phyloP scores from a whole-genome alignment of 1,140 invertebrate genomes.

The Matsumurasca onukii region DNA sequence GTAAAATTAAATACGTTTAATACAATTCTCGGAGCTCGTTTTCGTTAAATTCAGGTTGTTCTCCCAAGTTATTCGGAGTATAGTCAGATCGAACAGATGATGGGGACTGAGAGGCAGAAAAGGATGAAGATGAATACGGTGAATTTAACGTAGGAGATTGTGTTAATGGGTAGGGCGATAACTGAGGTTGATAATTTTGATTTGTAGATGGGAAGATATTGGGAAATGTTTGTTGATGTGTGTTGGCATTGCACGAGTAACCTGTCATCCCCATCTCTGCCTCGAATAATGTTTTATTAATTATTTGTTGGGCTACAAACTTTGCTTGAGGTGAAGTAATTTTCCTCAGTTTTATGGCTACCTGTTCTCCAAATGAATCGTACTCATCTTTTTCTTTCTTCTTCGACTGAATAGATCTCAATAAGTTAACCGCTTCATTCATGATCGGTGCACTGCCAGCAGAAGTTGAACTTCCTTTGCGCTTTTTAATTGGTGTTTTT shows the following conservation, averaged over 20 bases:
- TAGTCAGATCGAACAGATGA: neutral
- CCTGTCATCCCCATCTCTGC: slow-evolving; percentile 4
- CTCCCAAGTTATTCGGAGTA: neutral
- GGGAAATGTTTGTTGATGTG: neutral
- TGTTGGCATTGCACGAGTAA: slow-evolving; percentile 9
- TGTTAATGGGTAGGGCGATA: slow-evolving; percentile 10
- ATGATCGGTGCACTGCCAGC: slow-evolving; percentile 20
- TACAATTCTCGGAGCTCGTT: slow-evolving; percentile 2
- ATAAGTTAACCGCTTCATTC: slow-evolving; percentile 22
- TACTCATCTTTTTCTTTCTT: slow-evolving; percentile 12
- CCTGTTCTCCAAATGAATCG: slow-evolving; percentile 16
- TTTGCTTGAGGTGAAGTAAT: slow-evolving; percentile 13
- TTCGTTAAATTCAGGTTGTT: slow-evolving; percentile 2
- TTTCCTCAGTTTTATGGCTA: slow-evolving; percentile 5
- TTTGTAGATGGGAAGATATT: neutral
- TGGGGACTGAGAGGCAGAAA: slow-evolving; percentile 11
- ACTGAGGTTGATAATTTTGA: slow-evolving; percentile 13
- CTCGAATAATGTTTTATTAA: slow-evolving; percentile 15
- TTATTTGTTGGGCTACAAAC: slow-evolving; percentile 9
- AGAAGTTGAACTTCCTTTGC: slow-evolving; percentile 20
- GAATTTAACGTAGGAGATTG: neutral
- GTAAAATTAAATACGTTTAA: slow-evolving; percentile 7
- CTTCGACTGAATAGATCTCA: slow-evolving; percentile 24
- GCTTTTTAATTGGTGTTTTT: slow-evolving; percentile 17
- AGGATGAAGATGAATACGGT: slow-evolving; percentile 7